Conservation (phyloP, 92 coral and sea anemone genomes). For the Porites evermanni region DNA sequence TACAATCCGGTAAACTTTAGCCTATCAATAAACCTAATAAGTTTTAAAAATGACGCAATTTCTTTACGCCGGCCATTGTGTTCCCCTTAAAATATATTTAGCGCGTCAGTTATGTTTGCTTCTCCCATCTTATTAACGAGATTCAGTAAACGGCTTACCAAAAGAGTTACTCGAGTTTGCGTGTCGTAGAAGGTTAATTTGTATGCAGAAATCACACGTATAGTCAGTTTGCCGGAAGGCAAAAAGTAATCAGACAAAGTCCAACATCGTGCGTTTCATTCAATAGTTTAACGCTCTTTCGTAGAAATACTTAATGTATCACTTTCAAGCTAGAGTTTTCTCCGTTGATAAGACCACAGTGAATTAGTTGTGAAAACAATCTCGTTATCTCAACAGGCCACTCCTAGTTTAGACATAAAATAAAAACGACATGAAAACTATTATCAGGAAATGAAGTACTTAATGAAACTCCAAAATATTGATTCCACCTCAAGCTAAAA, state of each 20-base stretch:
- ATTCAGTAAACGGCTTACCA: neutral
- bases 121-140: slow-evolving; percentile 7
- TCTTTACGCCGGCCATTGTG: neutral
- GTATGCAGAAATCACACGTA: slow-evolving; percentile 26
- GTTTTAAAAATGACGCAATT: neutral
- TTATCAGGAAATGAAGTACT: slow-evolving; percentile 33
- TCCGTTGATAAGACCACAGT: neutral
- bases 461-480: slow-evolving; percentile 42
- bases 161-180: slow-evolving; percentile 25
- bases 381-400: slow-evolving; percentile 34
- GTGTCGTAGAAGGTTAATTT: slow-evolving; percentile 18
- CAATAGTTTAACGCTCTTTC: slow-evolving; percentile 34
- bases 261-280: slow-evolving; percentile 43
- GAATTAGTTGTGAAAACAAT: slow-evolving; percentile 13
- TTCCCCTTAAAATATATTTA: neutral
- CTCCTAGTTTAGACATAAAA: slow-evolving; percentile 22
- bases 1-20: neutral
- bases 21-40: neutral
- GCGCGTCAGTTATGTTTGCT: neutral
- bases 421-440: neutral
- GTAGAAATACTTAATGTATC: slow-evolving; percentile 4
- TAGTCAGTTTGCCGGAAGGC: slow-evolving; percentile 54
- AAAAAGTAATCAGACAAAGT: slow-evolving; percentile 33
- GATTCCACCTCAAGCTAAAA: slow-evolving; percentile 41
- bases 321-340: neutral